These are phyloP conservation scores for Eulemur albifrons DNA, from an alignment of 2,797 vertebrate species.

Conservation along the genomic window DNA sequence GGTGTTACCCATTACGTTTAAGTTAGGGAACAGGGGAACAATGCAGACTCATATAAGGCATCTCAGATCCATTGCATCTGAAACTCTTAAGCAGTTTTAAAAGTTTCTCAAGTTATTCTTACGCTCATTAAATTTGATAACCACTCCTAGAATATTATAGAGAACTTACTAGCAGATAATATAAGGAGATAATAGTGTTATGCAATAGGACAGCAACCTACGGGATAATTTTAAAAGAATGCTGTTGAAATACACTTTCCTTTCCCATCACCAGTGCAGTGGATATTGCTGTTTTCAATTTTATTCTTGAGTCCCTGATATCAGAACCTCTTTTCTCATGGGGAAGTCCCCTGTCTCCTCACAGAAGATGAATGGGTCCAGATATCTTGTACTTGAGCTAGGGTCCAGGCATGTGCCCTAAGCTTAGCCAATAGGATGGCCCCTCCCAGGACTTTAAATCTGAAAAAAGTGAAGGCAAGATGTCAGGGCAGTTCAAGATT, in stretches of 20 bases:
- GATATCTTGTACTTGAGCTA: neutral
- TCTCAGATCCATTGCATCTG: neutral
- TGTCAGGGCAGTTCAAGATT: neutral
- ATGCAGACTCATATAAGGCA: neutral
- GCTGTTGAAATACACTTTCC: neutral
- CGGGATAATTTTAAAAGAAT: neutral
- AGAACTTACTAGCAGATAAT: neutral
- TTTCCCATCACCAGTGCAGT: neutral
- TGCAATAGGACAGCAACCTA: neutral
- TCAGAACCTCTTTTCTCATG: neutral
- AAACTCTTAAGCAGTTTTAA: neutral
- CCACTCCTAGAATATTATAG: neutral
- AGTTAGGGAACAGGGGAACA: neutral
- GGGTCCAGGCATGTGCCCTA: neutral
- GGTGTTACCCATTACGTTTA: neutral
- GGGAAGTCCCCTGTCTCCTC: accelerated
- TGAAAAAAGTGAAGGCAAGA: neutral
- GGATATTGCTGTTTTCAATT: neutral
- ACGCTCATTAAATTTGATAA: neutral
- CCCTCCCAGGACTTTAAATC: neutral
- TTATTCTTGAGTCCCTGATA: neutral
- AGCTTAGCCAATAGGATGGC: neutral
- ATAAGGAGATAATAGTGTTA: neutral
- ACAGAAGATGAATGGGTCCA: neutral
- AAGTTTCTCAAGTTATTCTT: neutral